These are phyloP conservation scores for Hetaerina americana DNA, from an alignment of 1,140 invertebrate species.

Conservation along the genomic window DNA sequence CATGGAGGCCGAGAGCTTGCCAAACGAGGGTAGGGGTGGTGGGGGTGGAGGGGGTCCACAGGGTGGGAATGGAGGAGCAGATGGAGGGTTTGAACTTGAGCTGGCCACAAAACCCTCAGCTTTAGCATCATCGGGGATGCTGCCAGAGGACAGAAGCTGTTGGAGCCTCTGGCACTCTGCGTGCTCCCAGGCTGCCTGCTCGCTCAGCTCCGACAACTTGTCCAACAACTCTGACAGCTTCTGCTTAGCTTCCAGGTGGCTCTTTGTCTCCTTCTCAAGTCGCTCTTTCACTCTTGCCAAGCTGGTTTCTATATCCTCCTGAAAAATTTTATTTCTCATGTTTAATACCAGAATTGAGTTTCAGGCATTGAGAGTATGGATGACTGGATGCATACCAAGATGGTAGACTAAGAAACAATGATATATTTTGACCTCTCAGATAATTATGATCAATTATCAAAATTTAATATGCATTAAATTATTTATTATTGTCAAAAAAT, in stretches of 20 bases:
- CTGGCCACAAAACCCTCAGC: slow-evolving; percentile 74
- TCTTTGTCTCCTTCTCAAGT: slow-evolving; percentile 76
- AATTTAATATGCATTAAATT: too few species aligned
- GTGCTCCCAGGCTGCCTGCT: slow-evolving; percentile 66
- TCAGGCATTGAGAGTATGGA: too few species aligned
- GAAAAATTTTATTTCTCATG: slow-evolving; percentile 15
- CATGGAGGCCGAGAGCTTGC: neutral
- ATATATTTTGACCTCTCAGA: too few species aligned
- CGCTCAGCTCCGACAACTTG: slow-evolving; percentile 53
- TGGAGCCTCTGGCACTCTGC: slow-evolving; percentile 69
- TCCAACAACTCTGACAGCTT: slow-evolving; percentile 61
- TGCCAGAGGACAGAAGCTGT: slow-evolving; percentile 71
- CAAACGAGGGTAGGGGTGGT: slow-evolving; percentile 1
- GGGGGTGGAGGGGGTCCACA: slow-evolving; percentile 12
- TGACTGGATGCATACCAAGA: too few species aligned
- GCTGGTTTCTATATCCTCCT: slow-evolving; percentile 79
- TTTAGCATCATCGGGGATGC: slow-evolving; percentile 85
- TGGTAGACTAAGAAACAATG: too few species aligned
- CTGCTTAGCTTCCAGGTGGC: slow-evolving; percentile 76
- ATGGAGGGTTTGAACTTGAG: slow-evolving; percentile 31
- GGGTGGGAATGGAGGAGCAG: slow-evolving; percentile 11
- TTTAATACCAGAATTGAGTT: too few species aligned
- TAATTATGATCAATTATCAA: too few species aligned
- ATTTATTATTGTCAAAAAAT: too few species aligned
- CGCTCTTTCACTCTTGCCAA: slow-evolving; percentile 73